These are phyloP conservation scores for Platygyra sinensis DNA, from an alignment of 64 coral and sea anemone species.

Conservation along the genomic window DNA sequence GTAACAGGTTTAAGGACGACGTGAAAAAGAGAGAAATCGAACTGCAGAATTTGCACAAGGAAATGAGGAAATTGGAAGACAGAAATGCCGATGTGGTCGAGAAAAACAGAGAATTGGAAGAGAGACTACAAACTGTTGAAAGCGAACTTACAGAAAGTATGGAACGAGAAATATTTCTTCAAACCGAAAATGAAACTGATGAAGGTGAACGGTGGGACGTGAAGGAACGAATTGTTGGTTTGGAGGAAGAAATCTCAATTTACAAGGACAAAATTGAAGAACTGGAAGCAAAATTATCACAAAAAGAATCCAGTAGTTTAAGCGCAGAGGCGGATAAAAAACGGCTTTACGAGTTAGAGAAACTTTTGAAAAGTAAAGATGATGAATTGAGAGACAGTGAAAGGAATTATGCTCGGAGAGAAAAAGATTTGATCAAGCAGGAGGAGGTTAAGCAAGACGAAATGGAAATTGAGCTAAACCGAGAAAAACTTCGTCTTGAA, in stretches of 20 bases:
- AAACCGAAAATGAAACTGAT: constrained; percentile 43
- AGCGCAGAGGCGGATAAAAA: not conserved
- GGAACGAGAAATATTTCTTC: constrained; percentile 53
- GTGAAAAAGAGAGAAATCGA: constrained; percentile 53
- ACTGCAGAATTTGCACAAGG: constrained; percentile 48
- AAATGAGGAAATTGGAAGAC: constrained; percentile 48
- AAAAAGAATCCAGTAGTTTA: constrained; percentile 12
- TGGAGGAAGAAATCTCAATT: constrained; percentile 54
- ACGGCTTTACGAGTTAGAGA: constrained; percentile 1
- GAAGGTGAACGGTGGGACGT: constrained; percentile 36
- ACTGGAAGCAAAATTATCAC: constrained; percentile 26
- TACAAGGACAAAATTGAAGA: constrained; percentile 53
- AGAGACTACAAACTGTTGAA: constrained; percentile 64
- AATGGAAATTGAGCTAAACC: constrained; percentile 10
- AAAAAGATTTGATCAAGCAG: constrained; percentile 21
- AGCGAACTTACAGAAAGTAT: constrained; percentile 61
- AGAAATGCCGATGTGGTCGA: constrained; percentile 53
- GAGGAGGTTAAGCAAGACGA: constrained; percentile 14
- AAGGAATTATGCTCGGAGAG: not conserved
- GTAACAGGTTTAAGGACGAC: not conserved
- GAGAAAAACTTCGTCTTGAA: constrained; percentile 8
- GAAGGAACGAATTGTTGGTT: constrained; percentile 33
- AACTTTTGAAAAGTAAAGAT: constrained; percentile 37
- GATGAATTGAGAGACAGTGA: constrained; percentile 38
- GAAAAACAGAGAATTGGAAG: constrained; percentile 66